A percentile compares a stretch with the other conserved stretches of the same genome.
Evolutionary conservation across 2,888 invertebrate genomes (phyloP).

Genomic region (Megalurothrips usitatus): DNA sequence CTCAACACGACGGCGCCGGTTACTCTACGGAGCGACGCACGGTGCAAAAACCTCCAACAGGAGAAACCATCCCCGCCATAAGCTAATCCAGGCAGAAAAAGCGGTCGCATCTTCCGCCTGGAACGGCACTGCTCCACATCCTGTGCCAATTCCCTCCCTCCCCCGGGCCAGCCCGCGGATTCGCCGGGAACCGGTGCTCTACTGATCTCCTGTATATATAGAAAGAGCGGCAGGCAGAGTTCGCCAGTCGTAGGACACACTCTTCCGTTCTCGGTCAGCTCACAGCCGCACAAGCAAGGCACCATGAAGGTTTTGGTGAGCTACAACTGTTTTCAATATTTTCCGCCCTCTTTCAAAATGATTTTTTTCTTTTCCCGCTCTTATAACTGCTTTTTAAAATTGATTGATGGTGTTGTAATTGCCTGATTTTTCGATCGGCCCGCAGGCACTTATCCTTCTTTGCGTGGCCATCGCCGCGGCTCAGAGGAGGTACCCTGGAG

Average conservation of each 20-base stretch:
- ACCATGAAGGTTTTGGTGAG: constrained; percentile 21
- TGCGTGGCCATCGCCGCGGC: background rate
- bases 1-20: no score
- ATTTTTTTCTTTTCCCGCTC: no score
- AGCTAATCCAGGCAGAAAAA: background rate
- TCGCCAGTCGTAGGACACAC: background rate
- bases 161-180: background rate
- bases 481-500: background rate
- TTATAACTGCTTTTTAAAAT: no score
- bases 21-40: no score
- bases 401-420: no score
- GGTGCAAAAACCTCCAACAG: no score
- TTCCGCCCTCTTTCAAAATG: no score
- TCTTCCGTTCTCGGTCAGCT: background rate
- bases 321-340: no score
- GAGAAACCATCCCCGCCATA: no score
- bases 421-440: no score
- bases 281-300: constrained; percentile 2
- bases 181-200: background rate
- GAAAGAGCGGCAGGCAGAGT: background rate
- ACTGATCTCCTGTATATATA: background rate
- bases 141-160: background rate
- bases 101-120: background rate
- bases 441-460: constrained; percentile 20
- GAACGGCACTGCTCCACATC: background rate